Percentiles rank a stretch among this genome's conserved stretches.
Conservation (phyloP, 2,113 vertebrate species). For the Addax nasomaculatus region DNA sequence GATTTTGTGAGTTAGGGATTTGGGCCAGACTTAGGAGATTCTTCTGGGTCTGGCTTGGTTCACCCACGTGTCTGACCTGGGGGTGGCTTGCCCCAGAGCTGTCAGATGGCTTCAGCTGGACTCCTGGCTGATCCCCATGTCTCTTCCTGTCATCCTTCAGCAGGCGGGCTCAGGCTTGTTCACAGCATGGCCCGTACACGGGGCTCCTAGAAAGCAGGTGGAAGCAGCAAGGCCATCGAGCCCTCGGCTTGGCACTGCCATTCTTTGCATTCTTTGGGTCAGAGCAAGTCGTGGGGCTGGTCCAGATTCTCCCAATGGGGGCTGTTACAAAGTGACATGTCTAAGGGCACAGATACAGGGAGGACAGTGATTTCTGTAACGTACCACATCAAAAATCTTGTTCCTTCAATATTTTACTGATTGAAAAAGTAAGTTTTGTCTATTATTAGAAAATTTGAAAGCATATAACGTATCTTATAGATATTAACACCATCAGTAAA, state of each 20-base stretch:
- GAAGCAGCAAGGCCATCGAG: background rate
- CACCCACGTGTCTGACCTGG: background rate
- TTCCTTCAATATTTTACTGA: background rate
- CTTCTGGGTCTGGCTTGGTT: background rate
- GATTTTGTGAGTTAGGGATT: background rate
- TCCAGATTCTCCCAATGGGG: background rate
- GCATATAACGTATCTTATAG: background rate
- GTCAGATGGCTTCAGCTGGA: background rate
- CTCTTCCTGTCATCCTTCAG: background rate
- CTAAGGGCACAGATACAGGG: background rate
- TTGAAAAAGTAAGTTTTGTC: background rate
- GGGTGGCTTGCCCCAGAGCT: background rate
- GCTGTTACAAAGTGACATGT: background rate
- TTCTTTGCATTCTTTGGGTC: background rate
- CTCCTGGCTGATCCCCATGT: background rate
- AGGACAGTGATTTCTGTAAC: background rate
- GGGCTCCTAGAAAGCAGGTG: background rate
- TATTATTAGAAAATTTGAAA: conserved; percentile 1
- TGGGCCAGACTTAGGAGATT: background rate
- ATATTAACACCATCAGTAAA: background rate
- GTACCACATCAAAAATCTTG: background rate
- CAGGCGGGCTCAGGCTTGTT: background rate
- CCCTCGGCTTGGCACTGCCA: background rate
- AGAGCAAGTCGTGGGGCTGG: background rate
- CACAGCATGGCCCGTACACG: accelerated